Evolutionary conservation across 2,797 vertebrate species (phyloP).

Genomic region (Microcaecilia unicolor): DNA sequence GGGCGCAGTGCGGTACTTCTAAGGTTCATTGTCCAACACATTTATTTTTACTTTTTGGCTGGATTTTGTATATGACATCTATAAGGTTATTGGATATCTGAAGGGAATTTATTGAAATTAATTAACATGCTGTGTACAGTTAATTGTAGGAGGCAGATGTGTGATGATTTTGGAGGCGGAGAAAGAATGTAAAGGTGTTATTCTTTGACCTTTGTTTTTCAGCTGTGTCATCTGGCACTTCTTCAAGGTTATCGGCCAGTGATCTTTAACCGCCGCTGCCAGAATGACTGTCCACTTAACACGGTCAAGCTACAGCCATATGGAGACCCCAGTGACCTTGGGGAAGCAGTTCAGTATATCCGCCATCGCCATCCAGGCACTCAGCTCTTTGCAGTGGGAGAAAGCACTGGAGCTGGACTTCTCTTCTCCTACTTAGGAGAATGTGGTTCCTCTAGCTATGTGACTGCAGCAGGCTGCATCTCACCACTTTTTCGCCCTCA

Average conservation of each 20-base stretch:
- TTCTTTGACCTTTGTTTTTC: not conserved
- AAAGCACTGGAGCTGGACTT: conserved; percentile 70
- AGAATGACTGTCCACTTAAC: conserved; percentile 63
- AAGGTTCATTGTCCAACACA: too few species aligned
- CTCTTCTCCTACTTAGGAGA: conserved; percentile 75
- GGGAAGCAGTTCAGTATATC: conserved; percentile 69
- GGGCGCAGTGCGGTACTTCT: too few species aligned
- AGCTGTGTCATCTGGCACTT: conserved; percentile 67
- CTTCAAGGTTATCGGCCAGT: conserved; percentile 67
- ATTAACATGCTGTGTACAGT: too few species aligned
- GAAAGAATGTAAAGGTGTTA: too few species aligned
- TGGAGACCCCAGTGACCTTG: conserved; percentile 66
- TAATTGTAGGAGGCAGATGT: too few species aligned
- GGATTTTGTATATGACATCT: too few species aligned
- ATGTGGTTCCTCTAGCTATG: conserved; percentile 72
- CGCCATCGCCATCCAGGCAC: conserved; percentile 61
- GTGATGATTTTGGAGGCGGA: too few species aligned
- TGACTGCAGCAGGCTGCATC: conserved; percentile 69
- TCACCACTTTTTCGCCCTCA: conserved; percentile 71
- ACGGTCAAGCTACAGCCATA: conserved; percentile 71
- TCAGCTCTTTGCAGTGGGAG: conserved; percentile 64
- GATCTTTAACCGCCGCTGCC: conserved; percentile 71
- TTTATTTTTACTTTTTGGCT: too few species aligned
- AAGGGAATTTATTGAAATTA: too few species aligned
- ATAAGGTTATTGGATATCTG: too few species aligned